Conservation (phyloP, 2,888 invertebrate species). For the Agrotis exclamationis region DNA sequence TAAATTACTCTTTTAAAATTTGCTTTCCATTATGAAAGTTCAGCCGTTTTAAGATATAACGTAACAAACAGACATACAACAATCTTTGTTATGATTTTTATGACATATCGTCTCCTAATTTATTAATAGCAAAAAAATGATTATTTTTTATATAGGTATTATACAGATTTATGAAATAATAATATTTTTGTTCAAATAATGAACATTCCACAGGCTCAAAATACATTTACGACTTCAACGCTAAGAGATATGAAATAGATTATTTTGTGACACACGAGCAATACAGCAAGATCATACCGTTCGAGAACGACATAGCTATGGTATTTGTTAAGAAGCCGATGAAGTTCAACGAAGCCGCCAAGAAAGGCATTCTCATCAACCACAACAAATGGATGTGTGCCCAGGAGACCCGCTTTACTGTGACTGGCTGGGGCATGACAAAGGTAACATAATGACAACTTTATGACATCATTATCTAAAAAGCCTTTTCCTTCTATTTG, state of each 20-base stretch:
- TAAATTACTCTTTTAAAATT: no score
- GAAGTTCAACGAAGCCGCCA: slow-evolving; percentile 63
- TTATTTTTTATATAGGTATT: no score
- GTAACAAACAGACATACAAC: no score
- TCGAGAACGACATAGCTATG: slow-evolving; percentile 80
- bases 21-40: no score
- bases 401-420: slow-evolving; percentile 69
- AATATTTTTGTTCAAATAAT: no score
- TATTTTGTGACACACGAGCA: slow-evolving; percentile 72
- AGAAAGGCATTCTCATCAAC: slow-evolving; percentile 75
- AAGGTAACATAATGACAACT: slow-evolving; percentile 64
- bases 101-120: no score
- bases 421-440: slow-evolving; percentile 83
- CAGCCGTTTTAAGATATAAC: no score
- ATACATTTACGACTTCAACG: slow-evolving; percentile 73
- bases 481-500: no score
- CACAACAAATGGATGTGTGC: slow-evolving; percentile 76
- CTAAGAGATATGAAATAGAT: slow-evolving; percentile 66
- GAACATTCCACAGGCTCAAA: slow-evolving; percentile 75
- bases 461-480: neutral
- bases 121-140: no score
- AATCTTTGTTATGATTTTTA: no score
- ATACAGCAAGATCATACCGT: slow-evolving; percentile 73
- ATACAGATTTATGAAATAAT: no score
- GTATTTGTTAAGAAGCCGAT: slow-evolving; percentile 73